Conservation (phyloP, 2,888 invertebrate genomes). For the Synanthedon vespiformis region DNA sequence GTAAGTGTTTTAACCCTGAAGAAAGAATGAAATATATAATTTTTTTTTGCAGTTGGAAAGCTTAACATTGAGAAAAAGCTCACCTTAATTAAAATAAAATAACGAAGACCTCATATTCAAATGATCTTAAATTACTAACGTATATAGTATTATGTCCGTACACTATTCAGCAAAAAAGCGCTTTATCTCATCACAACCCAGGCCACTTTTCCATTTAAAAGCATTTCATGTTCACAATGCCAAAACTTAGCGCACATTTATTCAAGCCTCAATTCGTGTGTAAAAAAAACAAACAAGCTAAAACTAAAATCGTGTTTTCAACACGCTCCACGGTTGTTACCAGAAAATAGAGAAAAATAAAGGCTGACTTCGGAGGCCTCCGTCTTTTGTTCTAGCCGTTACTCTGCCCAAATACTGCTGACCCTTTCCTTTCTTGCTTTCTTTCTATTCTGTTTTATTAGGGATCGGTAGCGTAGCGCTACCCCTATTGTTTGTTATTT, state of each 20-base stretch:
- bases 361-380: constrained; percentile 1
- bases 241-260: neutral
- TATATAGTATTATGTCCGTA: too few species aligned
- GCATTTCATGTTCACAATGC: neutral
- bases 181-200: too few species aligned
- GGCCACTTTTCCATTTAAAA: neutral
- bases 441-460: constrained; percentile 7
- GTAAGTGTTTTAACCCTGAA: too few species aligned
- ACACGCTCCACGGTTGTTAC: neutral
- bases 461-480: constrained; percentile 4
- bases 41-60: too few species aligned
- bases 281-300: neutral
- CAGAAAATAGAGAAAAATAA: neutral
- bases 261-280: neutral
- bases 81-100: too few species aligned
- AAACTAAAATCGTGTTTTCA: constrained; percentile 1
- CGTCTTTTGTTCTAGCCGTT: constrained; percentile 24
- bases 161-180: too few species aligned
- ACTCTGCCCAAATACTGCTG: constrained; percentile 7
- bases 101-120: too few species aligned
- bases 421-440: constrained; percentile 3
- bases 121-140: too few species aligned
- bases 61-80: too few species aligned
- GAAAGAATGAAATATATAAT: too few species aligned
- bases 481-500: neutral